Evolutionary conservation across 2,888 invertebrate species (phyloP).

Genomic region (Lymantria dispar): DNA sequence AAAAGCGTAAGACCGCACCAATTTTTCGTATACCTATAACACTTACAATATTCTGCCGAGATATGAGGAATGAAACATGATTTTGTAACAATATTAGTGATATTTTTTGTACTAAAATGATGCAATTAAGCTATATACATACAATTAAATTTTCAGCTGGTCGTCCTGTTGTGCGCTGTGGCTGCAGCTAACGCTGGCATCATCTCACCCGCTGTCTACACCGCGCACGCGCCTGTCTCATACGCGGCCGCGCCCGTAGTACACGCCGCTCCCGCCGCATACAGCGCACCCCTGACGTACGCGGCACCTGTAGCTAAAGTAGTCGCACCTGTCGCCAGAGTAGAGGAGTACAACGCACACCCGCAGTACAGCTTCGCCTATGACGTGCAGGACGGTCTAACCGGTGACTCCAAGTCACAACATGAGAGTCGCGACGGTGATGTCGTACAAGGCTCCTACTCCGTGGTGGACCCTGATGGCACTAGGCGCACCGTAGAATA

Average conservation of each 20-base stretch:
- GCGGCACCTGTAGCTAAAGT: slow-evolving; percentile 37
- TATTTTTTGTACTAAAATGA: too few species aligned
- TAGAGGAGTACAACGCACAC: slow-evolving; percentile 48
- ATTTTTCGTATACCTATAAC: too few species aligned
- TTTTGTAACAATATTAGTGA: too few species aligned
- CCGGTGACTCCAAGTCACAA: slow-evolving; percentile 71
- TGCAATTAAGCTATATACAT: too few species aligned
- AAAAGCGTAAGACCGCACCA: too few species aligned
- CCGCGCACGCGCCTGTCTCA: slow-evolving; percentile 31
- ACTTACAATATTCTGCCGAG: too few species aligned
- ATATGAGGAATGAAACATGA: too few species aligned
- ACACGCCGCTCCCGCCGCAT: slow-evolving; percentile 42
- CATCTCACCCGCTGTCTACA: slow-evolving; percentile 41
- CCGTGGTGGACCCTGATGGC: slow-evolving; percentile 77
- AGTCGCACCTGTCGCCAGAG: slow-evolving; percentile 27
- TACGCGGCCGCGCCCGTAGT: slow-evolving; percentile 46
- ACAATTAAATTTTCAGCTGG: slow-evolving; percentile 40
- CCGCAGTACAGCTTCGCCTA: slow-evolving; percentile 69
- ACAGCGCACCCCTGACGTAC: slow-evolving; percentile 14
- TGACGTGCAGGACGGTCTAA: slow-evolving; percentile 64
- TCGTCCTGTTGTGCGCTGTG: slow-evolving; percentile 10
- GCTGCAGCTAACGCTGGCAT: slow-evolving; percentile 2
- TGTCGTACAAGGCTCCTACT: slow-evolving; percentile 76
- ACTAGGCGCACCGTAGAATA: slow-evolving; percentile 77
- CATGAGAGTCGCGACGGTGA: slow-evolving; percentile 79